Evolutionary conservation across 2,888 invertebrate genomes (phyloP), one percentile per base, ranked within the genome.

Genomic region (Chloroclysta siterata): DNA sequence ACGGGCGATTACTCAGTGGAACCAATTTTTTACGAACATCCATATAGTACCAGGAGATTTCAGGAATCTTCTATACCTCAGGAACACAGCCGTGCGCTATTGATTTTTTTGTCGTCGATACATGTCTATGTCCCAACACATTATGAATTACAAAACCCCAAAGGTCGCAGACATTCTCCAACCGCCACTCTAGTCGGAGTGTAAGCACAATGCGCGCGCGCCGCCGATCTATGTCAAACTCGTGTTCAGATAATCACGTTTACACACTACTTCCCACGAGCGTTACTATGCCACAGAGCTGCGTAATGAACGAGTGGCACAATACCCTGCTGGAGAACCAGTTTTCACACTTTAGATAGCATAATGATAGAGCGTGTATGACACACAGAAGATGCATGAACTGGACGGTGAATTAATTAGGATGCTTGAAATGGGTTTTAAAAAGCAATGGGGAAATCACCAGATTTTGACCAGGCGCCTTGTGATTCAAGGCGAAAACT

Each of bases 191-290:
- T 14, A 48, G 48, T 17, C 51, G 13, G 42, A 57, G 53, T 54
- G 60, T 59, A 61, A 56, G 54, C 55, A 60, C 57, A 63, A 56
- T 66, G 63, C 60, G 53, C 63, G 50, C 54, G 63, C 39, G 59
- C 41, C 36, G 46, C 41, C 39, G 42, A 68, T 65, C 63, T 65
- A 39, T 68, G 67, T 57, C 67, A 69, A 66, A 71, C 71, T 66
- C 71, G 71, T 69, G 71, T 64, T 53, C 44, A 48, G 59, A 56
- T 62, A 66, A 56, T 56, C 58, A 63, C 65, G 59, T 65, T 66
- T 61, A 60, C 65, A 65, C 53, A 54, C 63, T 60, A 65, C 52
- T 62, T 65, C 66, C 54, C 66, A 64, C 62, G 68, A 53, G 51
- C 13, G 51, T 51, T 51, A 29, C 48, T 39, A 47, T 39, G 53